These are phyloP conservation scores for Cyphomyrus plagiostoma DNA, from an alignment of 2,113 vertebrate genomes.

Conservation along the genomic window DNA sequence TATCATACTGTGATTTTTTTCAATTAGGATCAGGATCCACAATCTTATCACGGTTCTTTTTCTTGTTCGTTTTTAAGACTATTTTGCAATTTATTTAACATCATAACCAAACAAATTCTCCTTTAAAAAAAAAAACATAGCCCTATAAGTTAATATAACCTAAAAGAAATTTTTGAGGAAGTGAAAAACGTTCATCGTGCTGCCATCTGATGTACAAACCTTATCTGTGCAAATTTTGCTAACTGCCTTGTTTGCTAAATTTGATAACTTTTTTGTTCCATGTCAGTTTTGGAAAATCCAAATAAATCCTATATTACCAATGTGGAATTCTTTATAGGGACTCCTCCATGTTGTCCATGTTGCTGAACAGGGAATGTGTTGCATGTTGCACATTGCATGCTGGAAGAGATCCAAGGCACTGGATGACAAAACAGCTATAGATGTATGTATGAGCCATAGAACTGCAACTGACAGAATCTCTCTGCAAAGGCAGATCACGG, in stretches of 20 bases:
- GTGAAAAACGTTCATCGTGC: neutral
- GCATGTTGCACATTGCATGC: neutral
- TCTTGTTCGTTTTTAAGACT: neutral
- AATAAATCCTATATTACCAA: neutral
- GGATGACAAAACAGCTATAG: neutral
- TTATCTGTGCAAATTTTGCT: neutral
- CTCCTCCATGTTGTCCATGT: neutral
- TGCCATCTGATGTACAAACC: neutral
- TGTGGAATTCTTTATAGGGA: neutral
- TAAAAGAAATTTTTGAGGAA: neutral
- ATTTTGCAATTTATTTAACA: neutral
- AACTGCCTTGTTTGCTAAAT: neutral
- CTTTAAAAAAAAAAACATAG: neutral
- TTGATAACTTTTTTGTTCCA: neutral
- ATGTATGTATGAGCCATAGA: too few relatives aligned
- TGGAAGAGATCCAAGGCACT: neutral
- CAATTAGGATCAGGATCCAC: neutral
- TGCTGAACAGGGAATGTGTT: neutral
- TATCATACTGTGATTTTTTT: neutral
- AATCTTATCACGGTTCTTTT: neutral
- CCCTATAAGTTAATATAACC: neutral
- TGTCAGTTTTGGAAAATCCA: neutral
- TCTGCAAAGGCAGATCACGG: neutral
- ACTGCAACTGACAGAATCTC: neutral
- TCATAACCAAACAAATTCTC: neutral